These are phyloP conservation scores for Echiichthys vipera DNA, from an alignment of 2,797 vertebrate species.

Conservation along the genomic window DNA sequence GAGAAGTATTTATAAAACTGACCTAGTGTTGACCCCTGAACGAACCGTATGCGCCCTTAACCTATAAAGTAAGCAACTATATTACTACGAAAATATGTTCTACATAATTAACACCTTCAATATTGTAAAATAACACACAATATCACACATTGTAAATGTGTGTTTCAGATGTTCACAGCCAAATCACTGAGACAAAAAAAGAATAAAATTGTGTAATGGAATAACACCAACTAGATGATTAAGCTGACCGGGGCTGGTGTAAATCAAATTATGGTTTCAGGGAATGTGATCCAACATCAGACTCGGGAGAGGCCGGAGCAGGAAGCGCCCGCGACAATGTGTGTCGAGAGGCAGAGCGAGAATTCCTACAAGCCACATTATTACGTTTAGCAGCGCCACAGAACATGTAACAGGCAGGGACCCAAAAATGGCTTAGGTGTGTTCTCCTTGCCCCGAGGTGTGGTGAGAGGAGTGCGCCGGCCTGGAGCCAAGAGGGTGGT, in stretches of 20 bases:
- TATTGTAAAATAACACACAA: conserved; percentile 35
- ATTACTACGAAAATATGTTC: conserved; percentile 34
- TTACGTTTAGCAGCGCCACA: conserved; percentile 50
- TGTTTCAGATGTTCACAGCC: conserved; percentile 50
- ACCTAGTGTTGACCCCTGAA: conserved; percentile 22
- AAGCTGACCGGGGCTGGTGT: conserved; percentile 46
- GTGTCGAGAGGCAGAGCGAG: conserved; percentile 39
- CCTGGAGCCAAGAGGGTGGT: conserved; percentile 76
- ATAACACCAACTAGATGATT: conserved; percentile 60
- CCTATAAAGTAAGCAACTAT: conserved; percentile 24
- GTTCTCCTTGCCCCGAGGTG: conserved; percentile 71
- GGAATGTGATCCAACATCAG: conserved; percentile 62
- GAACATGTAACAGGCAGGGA: conserved; percentile 70
- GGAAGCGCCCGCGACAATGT: conserved; percentile 59
- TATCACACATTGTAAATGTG: conserved; percentile 59
- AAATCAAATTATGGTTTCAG: conserved; percentile 72
- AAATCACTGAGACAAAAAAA: conserved; percentile 46
- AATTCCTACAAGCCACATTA: conserved; percentile 77
- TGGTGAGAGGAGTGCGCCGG: conserved; percentile 71
- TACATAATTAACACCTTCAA: conserved; percentile 56
- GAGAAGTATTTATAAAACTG: conserved; percentile 29
- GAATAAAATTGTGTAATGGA: conserved; percentile 41
- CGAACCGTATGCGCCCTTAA: conserved; percentile 18
- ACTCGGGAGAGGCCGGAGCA: conserved; percentile 43
- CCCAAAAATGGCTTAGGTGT: conserved; percentile 79